Evolutionary conservation across 1,140 invertebrate species (phyloP), one percentile per base, ranked within the genome.

Genomic region (Choristoneura fumiferana): DNA sequence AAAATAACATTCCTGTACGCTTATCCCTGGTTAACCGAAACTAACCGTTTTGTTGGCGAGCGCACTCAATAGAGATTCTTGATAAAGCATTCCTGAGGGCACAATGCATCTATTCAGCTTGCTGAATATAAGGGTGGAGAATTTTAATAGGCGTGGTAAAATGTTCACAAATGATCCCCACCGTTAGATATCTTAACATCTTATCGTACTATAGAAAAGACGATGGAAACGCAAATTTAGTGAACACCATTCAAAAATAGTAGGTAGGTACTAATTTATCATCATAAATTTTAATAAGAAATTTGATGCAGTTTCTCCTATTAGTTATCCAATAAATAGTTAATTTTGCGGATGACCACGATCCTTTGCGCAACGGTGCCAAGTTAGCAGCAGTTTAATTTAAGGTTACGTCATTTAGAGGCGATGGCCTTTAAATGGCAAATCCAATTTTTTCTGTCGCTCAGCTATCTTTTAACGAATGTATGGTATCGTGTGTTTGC

Each of bases 31-130:
- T 49, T 6, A 49, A 18, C 18, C 43, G 17, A 49, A 33, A 36
- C 52, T 54, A 36, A 54, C 52, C 29, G 12, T 35, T 54, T 54
- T 36, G 52, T 54, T 35, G 29, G 12, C 33, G 15, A 36, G 33
- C 15, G 52, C 52, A 36, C 29, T 54, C 29, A 38, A 56, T 36
- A 56, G 36, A 56, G 36, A 36, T 38, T 13, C 35, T n/a, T 56
- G 37, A 56, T 57, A 57, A 40, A 63, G 58, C 65, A 65, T 73
- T 76, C 69, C 72, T 68, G 63, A 39, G 55, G 61, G 69, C 67
- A 79, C 74, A 77, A 75, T 75, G 65, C 61, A 35, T 70, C 59
- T 58, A 72, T 75, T 77, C 68, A 77, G 58, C 64, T 34, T 58
- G 62, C 22, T 29, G 22, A 49, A n/a, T 49, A 22, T 39, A 39